Conservation (phyloP, 2,888 invertebrate species). For the Cosmopolites sordidus region DNA sequence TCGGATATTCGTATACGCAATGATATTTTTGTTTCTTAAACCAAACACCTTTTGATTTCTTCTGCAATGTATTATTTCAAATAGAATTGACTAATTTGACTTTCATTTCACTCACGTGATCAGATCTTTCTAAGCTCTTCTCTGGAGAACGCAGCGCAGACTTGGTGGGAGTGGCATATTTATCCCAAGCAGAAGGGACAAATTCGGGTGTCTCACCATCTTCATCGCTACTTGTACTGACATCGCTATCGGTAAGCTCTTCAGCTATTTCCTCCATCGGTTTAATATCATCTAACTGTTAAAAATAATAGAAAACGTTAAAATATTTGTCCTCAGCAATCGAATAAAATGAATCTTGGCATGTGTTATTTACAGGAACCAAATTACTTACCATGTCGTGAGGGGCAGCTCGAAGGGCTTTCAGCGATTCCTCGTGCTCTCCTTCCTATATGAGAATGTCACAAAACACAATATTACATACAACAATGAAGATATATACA, state of each 20-base stretch:
- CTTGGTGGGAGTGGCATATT: constrained; percentile 69
- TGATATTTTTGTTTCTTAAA: constrained; percentile 82
- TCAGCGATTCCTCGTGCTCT: constrained; percentile 49
- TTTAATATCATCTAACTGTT: constrained; percentile 36
- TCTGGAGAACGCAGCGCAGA: constrained; percentile 65
- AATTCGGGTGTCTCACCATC: constrained; percentile 58
- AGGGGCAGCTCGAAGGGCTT: constrained; percentile 47
- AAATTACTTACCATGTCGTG: constrained; percentile 44
- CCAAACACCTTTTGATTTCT: constrained; percentile 55
- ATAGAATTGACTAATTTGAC: too few species aligned
- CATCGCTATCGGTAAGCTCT: constrained; percentile 40
- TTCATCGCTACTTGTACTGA: constrained; percentile 54
- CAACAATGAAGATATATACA: constrained; percentile 7
- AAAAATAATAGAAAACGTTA: constrained; percentile 2
- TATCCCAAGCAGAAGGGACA: constrained; percentile 78
- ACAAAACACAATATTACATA: constrained; percentile 28
- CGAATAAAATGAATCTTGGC: too few species aligned
- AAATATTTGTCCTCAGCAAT: too few species aligned
- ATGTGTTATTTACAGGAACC: constrained; percentile 5
- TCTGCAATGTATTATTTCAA: constrained; percentile 26
- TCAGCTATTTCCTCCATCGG: constrained; percentile 33
- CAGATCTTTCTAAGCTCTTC: constrained; percentile 45
- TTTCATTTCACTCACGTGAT: constrained; percentile 30
- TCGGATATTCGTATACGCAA: constrained; percentile 80
- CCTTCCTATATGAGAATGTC: constrained; percentile 44